Evolutionary conservation across 2,113 vertebrate genomes (phyloP), one percentile per base, ranked within the genome.

Genomic region (Tinamus guttatus): DNA sequence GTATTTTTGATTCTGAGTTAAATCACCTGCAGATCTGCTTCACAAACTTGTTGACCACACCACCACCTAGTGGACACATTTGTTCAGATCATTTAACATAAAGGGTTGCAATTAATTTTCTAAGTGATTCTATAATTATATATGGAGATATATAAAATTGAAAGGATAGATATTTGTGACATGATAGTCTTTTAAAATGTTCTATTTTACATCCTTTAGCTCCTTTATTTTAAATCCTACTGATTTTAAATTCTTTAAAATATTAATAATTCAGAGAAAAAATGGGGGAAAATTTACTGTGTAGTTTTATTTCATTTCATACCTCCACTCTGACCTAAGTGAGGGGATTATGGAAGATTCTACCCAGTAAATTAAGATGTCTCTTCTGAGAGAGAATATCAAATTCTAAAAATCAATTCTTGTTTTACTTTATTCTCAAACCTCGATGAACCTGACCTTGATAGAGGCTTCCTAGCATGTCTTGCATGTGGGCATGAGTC

Each of bases 1-100:
- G 1, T 1, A 25, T 3, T 40, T 85, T 68, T 13, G 2, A 7
- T 41, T 30, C 1, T 5, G n/a, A 68, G 24, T 64, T 13, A 13
- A 41, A 41, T 56, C 11, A 11, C 24, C 25, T 34, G 21, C 2
- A 20, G 60, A 2, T 0, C 34, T 9, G 0, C 34, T 49, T 74
- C 64, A 25, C 1, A 8, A 56, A 34, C 86, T 90, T 89, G 4
- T 84, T 94, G 91, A 45, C 51, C 86, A 94, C 78, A 95, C 51
- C 85, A 74, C 97, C 97, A 95, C 43, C 94, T 91, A 91, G 95
- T 93, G 97, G 97, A 21, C 52, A 36, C 54, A 2, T 14, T 52
- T 22, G 11, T 11, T 80, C 71, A 60, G 30, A 60, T 22, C 76
- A 41, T 45, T 36, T 25, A 52, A 11, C n/a, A 13, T 9, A 24